Base-by-base conservation (phyloP, 2,113 vertebrate genomes). In the Hippocampus abdominalis region DNA sequence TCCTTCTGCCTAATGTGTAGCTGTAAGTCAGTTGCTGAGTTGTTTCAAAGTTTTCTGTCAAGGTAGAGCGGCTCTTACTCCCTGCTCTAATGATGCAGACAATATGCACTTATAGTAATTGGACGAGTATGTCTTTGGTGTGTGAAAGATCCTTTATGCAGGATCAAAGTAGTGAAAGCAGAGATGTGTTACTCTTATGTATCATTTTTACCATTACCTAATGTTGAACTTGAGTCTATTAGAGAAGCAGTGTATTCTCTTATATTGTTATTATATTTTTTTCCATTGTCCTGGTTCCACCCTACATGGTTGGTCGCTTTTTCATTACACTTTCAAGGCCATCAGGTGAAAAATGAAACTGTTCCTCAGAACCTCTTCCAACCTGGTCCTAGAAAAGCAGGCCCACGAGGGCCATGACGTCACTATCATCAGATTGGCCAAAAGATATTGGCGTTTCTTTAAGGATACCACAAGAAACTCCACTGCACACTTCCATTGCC, bases 51-150 rank as follows among this genome's bases (percentile, higher is more conserved):
- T 64, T 64, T 64, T 46, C 42, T 46, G n/a, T 64, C 63, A 48
- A 46, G 15, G 63, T 20, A 40, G 16, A 44, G 63, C 63, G 1
- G 40, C n/a, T 15, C 63, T 44, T 46, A 15, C 40, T 64, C 40
- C n/a, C 13, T 27, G 63, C 63, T 27, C 40, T 46, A 44, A 46
- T 25, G 63, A 64, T 25, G n/a, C 40, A 44, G 42, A 25, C 40
- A 64, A n/a, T 44, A 64, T 64, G 25, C 42, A 48, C 63, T 64
- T 46, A 64, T 15, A 46, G 63, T 46, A 64, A 64, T 46, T 64
- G 63, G 63, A 18, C 23, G 3, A 9, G 23, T 46, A 23, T 64
- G 42, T 20, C 42, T 64, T 18, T 46, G 25, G n/a, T 25, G 40
- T n/a, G n/a, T 27, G 42, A 46, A 9, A 36, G 29, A 42, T 9